Evolutionary conservation across 2,888 invertebrate genomes (phyloP), one percentile per base, ranked within the genome.

Genomic region (Ferdinandea cuprea): DNA sequence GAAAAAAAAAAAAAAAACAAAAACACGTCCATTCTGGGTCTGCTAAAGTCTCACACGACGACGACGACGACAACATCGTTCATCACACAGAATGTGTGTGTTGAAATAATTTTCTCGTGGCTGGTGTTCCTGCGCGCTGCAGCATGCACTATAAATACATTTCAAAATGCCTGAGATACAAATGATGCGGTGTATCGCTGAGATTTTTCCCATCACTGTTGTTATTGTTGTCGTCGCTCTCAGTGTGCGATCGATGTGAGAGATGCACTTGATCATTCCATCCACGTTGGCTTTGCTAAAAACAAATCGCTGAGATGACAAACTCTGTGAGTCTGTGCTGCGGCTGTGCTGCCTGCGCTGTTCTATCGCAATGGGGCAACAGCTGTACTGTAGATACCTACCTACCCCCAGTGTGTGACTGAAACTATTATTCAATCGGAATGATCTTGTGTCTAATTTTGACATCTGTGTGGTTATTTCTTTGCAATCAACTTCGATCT

Each of bases 401-500:
- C n/a, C n/a, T n/a, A n/a, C 50, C 46, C 54, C 58, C 46, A 52
- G 71, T 66, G 77, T 77, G 66, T 56, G 71, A 56, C 69, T 66
- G 69, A 68, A 52, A 69, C 68, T 68, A 80, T 77, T 77, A 81
- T 58, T 77, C 68, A 78, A 83, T 56, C 68, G 66, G 54, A 78
- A 83, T 83, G 78, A 78, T 83, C 83, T 78, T 73, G 78, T 72
- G 58, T 73, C 83, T 83, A 73, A 73, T 78, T 83, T 68, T 83
- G 83, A 72, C 72, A 69, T 48, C 6, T 52, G 30, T 52, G 58
- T 68, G 77, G 71, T 71, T 81, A 77, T 77, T 83, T 77, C 77
- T 77, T 72, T 77, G 71, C 71, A 81, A 81, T 76, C 71, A 59
- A 59, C 37, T 59, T 50, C 28, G 19, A 66, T 35, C 37, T 30